Evolutionary conservation across 2,113 vertebrate species (phyloP).

Genomic region (Bucco capensis): DNA sequence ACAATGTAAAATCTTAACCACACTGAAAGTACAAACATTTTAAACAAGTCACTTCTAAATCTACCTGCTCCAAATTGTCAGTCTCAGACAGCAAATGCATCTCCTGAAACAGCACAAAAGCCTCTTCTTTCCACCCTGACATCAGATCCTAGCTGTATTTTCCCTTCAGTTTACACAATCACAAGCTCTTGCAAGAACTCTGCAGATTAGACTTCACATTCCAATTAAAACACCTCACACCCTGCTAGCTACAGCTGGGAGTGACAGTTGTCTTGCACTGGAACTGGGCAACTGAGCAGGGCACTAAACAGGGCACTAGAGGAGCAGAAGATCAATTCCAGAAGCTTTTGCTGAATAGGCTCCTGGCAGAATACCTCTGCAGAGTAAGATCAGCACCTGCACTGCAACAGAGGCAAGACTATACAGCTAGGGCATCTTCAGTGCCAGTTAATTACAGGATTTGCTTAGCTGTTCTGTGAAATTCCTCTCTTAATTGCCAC

Average conservation of each 20-base stretch:
- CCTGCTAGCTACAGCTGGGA: background rate
- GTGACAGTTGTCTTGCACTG: background rate
- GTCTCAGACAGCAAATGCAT: background rate
- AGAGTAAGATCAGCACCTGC: background rate
- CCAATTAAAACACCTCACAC: background rate
- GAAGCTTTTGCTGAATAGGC: background rate
- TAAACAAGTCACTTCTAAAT: background rate
- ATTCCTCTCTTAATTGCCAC: background rate
- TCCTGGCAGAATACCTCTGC: background rate
- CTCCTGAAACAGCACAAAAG: background rate
- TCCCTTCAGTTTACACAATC: background rate
- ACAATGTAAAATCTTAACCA: background rate
- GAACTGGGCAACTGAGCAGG: background rate
- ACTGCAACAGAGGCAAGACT: background rate
- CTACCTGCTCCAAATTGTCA: background rate
- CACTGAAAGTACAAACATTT: background rate
- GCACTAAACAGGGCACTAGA: background rate
- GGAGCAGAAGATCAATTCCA: background rate
- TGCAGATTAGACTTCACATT: background rate
- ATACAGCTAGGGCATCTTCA: background rate
- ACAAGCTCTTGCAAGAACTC: background rate
- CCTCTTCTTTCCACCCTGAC: background rate
- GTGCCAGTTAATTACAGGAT: background rate
- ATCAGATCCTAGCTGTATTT: background rate
- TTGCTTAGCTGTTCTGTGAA: background rate